A percentile compares a stretch with the other conserved stretches of the same genome.
Evolutionary conservation across 2,113 vertebrate species (phyloP).

Genomic region (Serinus canaria): DNA sequence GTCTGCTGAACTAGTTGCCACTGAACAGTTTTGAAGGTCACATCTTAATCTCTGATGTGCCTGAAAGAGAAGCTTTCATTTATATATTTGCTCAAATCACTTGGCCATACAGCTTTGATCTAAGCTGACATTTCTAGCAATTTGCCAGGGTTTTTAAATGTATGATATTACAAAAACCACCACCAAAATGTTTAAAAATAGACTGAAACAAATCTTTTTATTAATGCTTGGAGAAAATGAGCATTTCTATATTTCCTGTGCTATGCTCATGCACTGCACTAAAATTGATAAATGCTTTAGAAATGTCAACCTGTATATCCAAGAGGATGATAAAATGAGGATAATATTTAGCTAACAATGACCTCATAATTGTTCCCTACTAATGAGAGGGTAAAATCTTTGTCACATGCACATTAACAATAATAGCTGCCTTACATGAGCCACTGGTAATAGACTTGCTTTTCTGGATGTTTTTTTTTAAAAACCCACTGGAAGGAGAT

Average conservation of each 20-base stretch:
- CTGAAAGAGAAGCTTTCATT: neutral
- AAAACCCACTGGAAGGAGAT: neutral
- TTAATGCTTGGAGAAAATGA: neutral
- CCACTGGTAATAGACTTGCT: neutral
- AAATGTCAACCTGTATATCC: neutral
- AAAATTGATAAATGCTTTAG: neutral
- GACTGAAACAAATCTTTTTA: neutral
- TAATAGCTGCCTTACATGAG: neutral
- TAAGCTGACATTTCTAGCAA: neutral
- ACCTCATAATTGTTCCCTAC: neutral
- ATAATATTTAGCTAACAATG: conserved; percentile 20
- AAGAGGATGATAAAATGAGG: neutral
- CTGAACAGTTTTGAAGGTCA: neutral
- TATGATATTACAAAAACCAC: neutral
- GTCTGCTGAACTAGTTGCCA: neutral
- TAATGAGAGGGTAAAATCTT: neutral
- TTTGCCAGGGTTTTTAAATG: neutral
- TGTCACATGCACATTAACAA: neutral
- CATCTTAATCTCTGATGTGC: accelerated
- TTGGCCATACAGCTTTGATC: neutral
- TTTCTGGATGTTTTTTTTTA: neutral
- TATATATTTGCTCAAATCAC: conserved; percentile 7
- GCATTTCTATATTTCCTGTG: neutral
- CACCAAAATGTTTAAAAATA: conserved; percentile 10
- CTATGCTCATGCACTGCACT: neutral